Evolutionary conservation across 1,140 invertebrate species (phyloP).

Genomic region (Drosophila melanogaster): DNA sequence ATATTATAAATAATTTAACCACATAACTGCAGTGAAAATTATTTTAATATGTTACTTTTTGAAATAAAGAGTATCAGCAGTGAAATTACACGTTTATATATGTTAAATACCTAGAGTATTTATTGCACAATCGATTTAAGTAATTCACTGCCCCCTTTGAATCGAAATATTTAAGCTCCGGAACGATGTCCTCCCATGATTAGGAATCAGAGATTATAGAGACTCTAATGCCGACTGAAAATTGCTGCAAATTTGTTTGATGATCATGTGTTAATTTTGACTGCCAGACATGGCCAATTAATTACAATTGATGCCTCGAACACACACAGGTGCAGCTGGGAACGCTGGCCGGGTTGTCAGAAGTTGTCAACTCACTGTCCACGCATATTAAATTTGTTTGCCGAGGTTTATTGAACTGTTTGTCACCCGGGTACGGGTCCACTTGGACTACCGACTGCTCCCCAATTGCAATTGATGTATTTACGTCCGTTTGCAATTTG

Average conservation of each 20-base stretch:
- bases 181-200: neutral
- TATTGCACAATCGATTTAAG: too few species aligned
- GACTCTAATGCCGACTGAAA: conserved; percentile 1
- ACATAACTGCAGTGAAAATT: too few species aligned
- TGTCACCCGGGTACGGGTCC: conserved; percentile 17
- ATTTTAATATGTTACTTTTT: too few species aligned
- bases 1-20: neutral
- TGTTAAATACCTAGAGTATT: too few species aligned
- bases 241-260: conserved; percentile 20
- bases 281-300: conserved; percentile 67
- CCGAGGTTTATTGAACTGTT: conserved; percentile 73
- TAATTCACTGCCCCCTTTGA: too few species aligned
- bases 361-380: conserved; percentile 37
- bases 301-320: conserved; percentile 49
- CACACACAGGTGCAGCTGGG: conserved; percentile 7
- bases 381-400: conserved; percentile 75
- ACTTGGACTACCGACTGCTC: conserved; percentile 32
- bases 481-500: conserved; percentile 82
- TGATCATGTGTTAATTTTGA: conserved; percentile 63
- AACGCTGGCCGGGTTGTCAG: conserved; percentile 11
- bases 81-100: too few species aligned
- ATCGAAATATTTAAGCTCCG: neutral
- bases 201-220: neutral
- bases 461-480: conserved; percentile 71
- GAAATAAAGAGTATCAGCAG: too few species aligned